A percentile compares a stretch with the other conserved stretches of the same genome.
Conservation (phyloP, 2,113 vertebrate genomes). For the Cryptoleucopteryx plumbea region DNA sequence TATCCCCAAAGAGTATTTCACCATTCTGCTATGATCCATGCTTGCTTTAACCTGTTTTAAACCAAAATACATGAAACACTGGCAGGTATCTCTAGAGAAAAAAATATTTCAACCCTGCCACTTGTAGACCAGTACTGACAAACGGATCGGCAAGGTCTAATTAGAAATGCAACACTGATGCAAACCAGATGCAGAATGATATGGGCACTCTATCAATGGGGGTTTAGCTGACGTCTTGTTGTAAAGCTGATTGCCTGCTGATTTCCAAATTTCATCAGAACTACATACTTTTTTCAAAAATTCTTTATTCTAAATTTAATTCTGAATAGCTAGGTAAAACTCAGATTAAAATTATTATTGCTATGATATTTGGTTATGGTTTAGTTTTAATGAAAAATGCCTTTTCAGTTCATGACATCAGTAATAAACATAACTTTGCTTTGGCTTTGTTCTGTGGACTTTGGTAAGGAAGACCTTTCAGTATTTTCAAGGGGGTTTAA, state of each 20-base stretch:
- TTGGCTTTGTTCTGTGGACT: neutral
- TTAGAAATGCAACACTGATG: conserved; percentile 12
- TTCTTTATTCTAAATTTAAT: neutral
- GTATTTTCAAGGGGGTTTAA: neutral
- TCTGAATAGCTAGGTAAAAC: neutral
- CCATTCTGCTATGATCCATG: neutral
- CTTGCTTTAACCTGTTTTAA: neutral
- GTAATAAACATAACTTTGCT: neutral
- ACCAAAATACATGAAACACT: neutral
- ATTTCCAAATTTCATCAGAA: neutral
- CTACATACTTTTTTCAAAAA: neutral
- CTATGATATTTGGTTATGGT: neutral
- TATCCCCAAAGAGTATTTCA: conserved; percentile 8
- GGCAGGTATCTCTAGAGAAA: neutral
- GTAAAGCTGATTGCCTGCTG: neutral
- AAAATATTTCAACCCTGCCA: neutral
- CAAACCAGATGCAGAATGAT: conserved; percentile 4
- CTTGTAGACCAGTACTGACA: neutral
- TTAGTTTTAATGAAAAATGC: neutral
- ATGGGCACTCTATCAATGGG: neutral
- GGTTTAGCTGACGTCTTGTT: neutral
- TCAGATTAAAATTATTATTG: neutral
- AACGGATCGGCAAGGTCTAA: neutral
- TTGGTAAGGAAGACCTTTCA: neutral
- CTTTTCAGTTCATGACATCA: neutral